These are phyloP conservation scores for Pelochelys cantorii DNA, from an alignment of 2,797 vertebrate species.

Conservation along the genomic window DNA sequence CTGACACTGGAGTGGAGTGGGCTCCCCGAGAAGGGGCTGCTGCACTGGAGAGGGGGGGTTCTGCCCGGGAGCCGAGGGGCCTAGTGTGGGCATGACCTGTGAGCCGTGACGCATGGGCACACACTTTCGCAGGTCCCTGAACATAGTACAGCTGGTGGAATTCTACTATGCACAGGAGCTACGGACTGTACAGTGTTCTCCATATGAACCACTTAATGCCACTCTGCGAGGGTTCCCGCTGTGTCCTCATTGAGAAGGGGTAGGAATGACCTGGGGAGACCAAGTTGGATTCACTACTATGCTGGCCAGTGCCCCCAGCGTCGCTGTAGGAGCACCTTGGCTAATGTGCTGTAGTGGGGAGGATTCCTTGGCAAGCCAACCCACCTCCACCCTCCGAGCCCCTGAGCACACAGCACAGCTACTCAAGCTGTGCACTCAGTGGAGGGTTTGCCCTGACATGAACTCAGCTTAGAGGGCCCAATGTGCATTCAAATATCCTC, in stretches of 20 bases:
- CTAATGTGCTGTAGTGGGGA: not conserved
- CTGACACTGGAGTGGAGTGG: no score
- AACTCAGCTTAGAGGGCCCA: not conserved
- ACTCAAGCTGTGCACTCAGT: not conserved
- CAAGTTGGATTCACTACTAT: not conserved
- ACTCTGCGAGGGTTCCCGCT: no score
- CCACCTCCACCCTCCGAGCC: accelerated
- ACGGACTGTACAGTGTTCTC: not conserved
- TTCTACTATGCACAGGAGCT: not conserved
- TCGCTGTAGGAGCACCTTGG: accelerated
- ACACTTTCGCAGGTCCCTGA: not conserved
- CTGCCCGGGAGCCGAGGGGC: no score
- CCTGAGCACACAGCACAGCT: no score
- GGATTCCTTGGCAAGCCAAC: not conserved
- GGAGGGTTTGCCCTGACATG: not conserved
- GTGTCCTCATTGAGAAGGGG: not conserved
- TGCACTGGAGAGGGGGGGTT: no score
- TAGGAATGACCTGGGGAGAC: accelerated
- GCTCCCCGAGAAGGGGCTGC: no score
- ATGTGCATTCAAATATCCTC: not conserved
- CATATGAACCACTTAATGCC: not conserved
- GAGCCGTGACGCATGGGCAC: not conserved
- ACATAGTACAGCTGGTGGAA: not conserved
- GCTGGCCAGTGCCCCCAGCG: not conserved
- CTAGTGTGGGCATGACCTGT: no score